Base-by-base conservation (phyloP, 2,797 vertebrate species). In the Carapus acus region DNA sequence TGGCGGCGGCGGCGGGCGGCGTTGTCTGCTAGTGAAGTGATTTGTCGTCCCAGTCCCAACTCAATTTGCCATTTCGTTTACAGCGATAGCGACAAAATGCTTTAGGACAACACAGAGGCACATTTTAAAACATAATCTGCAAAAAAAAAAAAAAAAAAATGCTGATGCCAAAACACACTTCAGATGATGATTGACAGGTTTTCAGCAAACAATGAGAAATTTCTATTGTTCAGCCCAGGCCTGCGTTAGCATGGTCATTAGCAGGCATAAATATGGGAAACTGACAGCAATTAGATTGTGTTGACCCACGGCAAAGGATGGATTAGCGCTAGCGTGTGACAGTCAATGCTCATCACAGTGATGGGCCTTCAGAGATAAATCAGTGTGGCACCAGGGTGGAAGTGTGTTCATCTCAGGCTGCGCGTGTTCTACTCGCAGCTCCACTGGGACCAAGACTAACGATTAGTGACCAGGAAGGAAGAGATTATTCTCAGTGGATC, bases 211-310 rank as follows among this genome's bases (percentile, higher is more conserved):
- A n/a, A n/a, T n/a, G n/a, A n/a, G n/a, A n/a, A n/a, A 33, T 52
- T 70, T 59, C 48, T 51, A 46, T 55, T 40, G 15, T 79, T 73
- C 48, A 62, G 76, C 56, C 67, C n/a, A n/a, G n/a, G n/a, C n/a
- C n/a, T n/a, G n/a, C n/a, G n/a, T n/a, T n/a, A n/a, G n/a, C n/a
- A n/a, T n/a, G n/a, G n/a, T n/a, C n/a, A n/a, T n/a, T n/a, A n/a
- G n/a, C n/a, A n/a, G n/a, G n/a, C 67, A 65, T 54, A 64, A 72
- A 74, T 68, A 43, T 58, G 42, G 42, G 50, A 49, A 62, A 66
- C 74, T 64, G 62, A 49, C 73, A 81, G 84, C 71, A 82, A 71
- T 65, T 65, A 65, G 68, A 83, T 79, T 44, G 67, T 58, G 71
- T 58, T 74, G 77, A 74, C 80, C 78, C 77, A 79, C 69, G 64